These are phyloP conservation scores for Thereva unica DNA, from an alignment of 2,888 invertebrate genomes.

Conservation along the genomic window DNA sequence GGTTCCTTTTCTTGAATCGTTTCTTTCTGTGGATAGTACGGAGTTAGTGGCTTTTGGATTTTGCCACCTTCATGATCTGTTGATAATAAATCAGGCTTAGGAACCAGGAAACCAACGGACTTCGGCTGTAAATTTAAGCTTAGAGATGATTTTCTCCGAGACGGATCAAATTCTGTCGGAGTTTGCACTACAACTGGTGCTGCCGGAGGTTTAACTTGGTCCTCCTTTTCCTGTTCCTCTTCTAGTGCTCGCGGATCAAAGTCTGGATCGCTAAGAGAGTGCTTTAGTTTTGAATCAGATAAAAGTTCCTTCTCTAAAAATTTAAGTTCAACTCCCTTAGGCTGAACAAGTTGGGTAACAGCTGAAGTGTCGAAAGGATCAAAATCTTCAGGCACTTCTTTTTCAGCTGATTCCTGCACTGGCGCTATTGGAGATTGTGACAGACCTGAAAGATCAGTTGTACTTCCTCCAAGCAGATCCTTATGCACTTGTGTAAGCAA, in stretches of 20 bases:
- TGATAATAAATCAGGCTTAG: constrained; percentile 64
- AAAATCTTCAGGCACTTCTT: constrained; percentile 61
- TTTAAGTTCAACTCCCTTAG: constrained; percentile 78
- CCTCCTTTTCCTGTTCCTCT: constrained; percentile 53
- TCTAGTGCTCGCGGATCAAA: constrained; percentile 73
- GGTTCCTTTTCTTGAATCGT: constrained; percentile 59
- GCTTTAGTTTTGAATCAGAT: constrained; percentile 60
- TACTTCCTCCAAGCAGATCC: constrained; percentile 77
- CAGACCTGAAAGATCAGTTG: constrained; percentile 72
- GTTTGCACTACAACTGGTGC: constrained; percentile 39
- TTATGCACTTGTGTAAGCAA: constrained; percentile 60
- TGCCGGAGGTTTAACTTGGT: constrained; percentile 42
- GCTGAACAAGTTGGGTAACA: constrained; percentile 70
- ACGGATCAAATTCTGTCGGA: constrained; percentile 47
- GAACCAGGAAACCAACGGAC: constrained; percentile 65
- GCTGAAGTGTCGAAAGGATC: constrained; percentile 89
- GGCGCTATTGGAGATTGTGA: constrained; percentile 72
- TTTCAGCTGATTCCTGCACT: constrained; percentile 59
- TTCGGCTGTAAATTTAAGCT: constrained; percentile 64
- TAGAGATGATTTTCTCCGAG: constrained; percentile 65
- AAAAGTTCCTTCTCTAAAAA: constrained; percentile 78
- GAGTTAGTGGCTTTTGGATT: constrained; percentile 75
- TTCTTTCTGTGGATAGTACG: constrained; percentile 69
- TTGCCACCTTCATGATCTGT: constrained; percentile 64
- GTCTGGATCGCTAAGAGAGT: constrained; percentile 72